A percentile compares a stretch with the other conserved stretches of the same genome.
Conservation (phyloP, 2,888 invertebrate genomes). For the Steromphala cineraria region DNA sequence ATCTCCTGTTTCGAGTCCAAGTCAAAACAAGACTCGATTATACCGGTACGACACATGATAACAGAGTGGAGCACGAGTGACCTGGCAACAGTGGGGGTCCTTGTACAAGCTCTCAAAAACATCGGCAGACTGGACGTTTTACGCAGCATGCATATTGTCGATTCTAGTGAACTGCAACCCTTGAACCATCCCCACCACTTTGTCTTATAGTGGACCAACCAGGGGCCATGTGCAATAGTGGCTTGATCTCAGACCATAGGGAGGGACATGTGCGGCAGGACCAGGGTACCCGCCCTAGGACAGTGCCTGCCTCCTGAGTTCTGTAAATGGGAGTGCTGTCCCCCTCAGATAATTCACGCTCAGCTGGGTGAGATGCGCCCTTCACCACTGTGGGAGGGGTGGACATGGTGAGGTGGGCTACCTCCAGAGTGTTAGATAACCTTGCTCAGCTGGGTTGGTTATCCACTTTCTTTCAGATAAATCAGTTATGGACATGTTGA, state of each 20-base stretch:
- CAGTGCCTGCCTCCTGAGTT: too few species aligned
- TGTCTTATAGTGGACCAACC: not conserved
- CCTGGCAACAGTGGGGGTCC: constrained; percentile 52
- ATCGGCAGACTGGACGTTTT: constrained; percentile 58
- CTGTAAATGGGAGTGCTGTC: too few species aligned
- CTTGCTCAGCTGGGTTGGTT: too few species aligned
- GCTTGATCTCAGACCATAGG: not conserved
- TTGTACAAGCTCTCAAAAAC: constrained; percentile 56
- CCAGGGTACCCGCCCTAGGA: too few species aligned
- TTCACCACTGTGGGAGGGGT: too few species aligned
- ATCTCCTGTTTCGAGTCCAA: constrained; percentile 49
- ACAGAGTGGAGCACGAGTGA: constrained; percentile 57
- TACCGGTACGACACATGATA: constrained; percentile 51
- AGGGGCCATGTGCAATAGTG: not conserved
- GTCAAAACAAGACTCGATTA: constrained; percentile 38
- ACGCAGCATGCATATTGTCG: constrained; percentile 43
- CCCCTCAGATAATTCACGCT: too few species aligned
- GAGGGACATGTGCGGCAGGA: too few species aligned
- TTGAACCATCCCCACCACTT: constrained; percentile 14
- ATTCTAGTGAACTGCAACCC: constrained; percentile 29
- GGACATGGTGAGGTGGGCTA: too few species aligned
- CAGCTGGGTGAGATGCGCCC: too few species aligned
- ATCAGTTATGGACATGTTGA: too few species aligned
- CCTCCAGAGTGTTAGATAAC: too few species aligned
- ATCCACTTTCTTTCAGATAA: too few species aligned